Percentiles rank a stretch among this genome's conserved stretches.
phyloP scores from a whole-genome alignment of 1,140 invertebrate genomes.

The Hycleus cichorii region DNA sequence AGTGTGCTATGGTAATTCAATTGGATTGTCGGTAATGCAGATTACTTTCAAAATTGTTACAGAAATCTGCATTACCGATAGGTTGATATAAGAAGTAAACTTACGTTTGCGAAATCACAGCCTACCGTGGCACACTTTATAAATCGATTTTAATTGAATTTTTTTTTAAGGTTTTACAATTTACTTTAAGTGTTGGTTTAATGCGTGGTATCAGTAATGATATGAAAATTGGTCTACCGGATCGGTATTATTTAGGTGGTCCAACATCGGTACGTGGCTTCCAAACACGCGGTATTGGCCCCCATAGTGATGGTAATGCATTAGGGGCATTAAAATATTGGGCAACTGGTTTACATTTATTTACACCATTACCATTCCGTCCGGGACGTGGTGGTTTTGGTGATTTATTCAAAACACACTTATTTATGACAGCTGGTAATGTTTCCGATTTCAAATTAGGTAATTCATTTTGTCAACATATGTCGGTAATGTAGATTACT shows the following conservation, averaged over 20 bases:
- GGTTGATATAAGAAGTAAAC: no score
- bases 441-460: conserved; percentile 46
- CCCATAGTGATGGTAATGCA: conserved; percentile 62
- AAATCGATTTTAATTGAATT: conserved; percentile 9
- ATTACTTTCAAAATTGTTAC: no score
- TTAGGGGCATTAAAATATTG: conserved; percentile 63
- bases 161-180: conserved; percentile 62
- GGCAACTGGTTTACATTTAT: conserved; percentile 72
- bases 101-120: no score
- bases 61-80: no score
- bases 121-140: no score
- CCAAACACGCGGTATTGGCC: conserved; percentile 71
- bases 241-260: conserved; percentile 82
- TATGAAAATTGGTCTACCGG: conserved; percentile 57
- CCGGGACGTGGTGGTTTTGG: conserved; percentile 66
- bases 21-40: no score
- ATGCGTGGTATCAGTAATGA: conserved; percentile 57
- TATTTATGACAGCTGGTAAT: conserved; percentile 80
- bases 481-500: neutral
- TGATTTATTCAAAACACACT: conserved; percentile 72
- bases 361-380: conserved; percentile 76
- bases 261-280: conserved; percentile 79
- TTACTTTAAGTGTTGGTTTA: conserved; percentile 61
- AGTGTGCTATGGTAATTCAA: no score
- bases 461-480: no score